phyloP scores from a whole-genome alignment of 2,797 vertebrate genomes.

The Tolypeutes matacus region DNA sequence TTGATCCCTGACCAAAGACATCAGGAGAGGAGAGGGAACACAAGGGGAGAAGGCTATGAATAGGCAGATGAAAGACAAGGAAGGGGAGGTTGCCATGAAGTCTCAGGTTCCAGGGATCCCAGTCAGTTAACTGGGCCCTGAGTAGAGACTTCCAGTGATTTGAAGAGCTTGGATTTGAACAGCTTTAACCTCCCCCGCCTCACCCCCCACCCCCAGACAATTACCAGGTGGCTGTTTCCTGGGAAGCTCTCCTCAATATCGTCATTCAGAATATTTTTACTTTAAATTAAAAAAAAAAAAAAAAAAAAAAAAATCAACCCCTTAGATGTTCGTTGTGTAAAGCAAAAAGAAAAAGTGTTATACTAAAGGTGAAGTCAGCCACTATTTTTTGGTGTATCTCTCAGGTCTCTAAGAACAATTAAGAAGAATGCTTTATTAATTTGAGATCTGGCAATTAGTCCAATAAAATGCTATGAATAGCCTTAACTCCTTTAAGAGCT shows the following conservation, averaged over 20 bases:
- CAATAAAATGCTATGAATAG: not conserved
- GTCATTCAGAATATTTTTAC: slow-evolving; percentile 13
- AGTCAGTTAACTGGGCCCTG: not conserved
- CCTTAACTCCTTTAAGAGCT: not conserved
- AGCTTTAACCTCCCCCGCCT: not conserved
- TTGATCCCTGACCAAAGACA: not conserved
- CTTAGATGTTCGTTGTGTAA: not conserved
- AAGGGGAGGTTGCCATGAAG: not conserved
- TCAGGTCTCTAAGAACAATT: slow-evolving; percentile 20
- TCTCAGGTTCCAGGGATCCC: not conserved
- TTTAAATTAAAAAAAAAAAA: not conserved
- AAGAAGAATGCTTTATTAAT: slow-evolving; percentile 11
- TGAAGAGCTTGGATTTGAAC: not conserved
- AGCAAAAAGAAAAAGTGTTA: not conserved
- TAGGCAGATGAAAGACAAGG: not conserved
- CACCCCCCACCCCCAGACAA: not conserved
- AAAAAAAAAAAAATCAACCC: not conserved
- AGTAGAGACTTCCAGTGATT: not conserved
- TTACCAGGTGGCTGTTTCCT: not conserved
- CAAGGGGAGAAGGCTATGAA: not conserved
- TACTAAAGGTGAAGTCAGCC: not conserved
- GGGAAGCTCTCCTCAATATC: not conserved
- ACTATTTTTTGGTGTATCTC: slow-evolving; percentile 1
- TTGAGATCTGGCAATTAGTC: not conserved
- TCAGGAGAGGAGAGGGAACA: not conserved